These are phyloP conservation scores for Lathamus discolor DNA, from an alignment of 2,113 vertebrate genomes.

Conservation along the genomic window DNA sequence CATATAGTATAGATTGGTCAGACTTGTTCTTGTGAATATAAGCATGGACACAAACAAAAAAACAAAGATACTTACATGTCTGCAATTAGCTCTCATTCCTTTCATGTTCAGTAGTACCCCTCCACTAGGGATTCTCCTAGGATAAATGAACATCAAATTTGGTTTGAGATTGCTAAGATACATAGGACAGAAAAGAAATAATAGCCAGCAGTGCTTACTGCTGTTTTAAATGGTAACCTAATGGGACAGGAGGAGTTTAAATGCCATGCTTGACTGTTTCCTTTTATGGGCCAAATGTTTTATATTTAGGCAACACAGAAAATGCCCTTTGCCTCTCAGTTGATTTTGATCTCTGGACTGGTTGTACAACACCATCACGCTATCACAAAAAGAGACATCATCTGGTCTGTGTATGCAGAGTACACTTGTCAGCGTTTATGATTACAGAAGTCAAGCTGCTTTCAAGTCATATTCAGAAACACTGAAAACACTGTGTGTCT, in stretches of 20 bases:
- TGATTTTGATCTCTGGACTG: neutral
- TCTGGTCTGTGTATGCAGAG: neutral
- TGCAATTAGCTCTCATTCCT: neutral
- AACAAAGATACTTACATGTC: neutral
- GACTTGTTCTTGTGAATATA: neutral
- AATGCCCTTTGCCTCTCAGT: neutral
- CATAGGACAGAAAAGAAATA: neutral
- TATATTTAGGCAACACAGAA: neutral
- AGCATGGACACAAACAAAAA: neutral
- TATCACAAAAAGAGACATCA: conserved; percentile 22
- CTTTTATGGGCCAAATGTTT: neutral
- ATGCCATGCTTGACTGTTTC: neutral
- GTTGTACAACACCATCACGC: neutral
- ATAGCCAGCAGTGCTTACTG: neutral
- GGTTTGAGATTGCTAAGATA: neutral
- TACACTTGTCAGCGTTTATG: conserved; percentile 35
- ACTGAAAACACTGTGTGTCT: neutral
- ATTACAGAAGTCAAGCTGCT: conserved; percentile 61
- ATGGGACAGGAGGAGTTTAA: neutral
- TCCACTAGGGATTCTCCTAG: neutral
- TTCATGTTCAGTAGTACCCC: neutral
- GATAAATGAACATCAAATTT: neutral
- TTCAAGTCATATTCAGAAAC: conserved; percentile 40
- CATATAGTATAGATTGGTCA: neutral
- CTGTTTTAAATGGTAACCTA: neutral